A percentile compares a stretch with the other conserved stretches of the same genome.
These are phyloP conservation scores for Petrocephalus microphthalmus DNA, from an alignment of 2,113 vertebrate genomes.

Conservation along the genomic window DNA sequence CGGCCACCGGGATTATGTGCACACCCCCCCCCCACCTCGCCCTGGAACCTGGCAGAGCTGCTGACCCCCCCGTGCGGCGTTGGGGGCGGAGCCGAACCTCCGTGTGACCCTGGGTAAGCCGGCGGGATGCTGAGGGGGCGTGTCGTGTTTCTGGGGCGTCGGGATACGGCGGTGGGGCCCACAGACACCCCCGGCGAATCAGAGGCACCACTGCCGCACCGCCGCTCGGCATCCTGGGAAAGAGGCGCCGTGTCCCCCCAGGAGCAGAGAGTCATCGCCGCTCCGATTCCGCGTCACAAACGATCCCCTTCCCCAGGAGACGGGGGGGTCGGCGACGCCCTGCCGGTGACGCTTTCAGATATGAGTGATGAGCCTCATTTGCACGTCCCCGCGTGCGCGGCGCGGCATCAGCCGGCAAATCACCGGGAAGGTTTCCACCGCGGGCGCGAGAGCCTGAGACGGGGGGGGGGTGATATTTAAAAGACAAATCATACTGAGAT, in stretches of 20 bases:
- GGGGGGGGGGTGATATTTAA: background rate
- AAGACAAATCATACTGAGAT: background rate
- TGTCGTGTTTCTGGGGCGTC: background rate
- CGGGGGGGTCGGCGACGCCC: background rate
- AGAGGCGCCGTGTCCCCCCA: background rate
- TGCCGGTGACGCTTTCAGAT: conserved; percentile 32
- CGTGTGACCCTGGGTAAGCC: background rate
- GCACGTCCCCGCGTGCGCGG: conserved; percentile 13
- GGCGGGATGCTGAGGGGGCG: background rate
- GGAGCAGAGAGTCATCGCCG: background rate
- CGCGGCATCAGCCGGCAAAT: conserved; percentile 17
- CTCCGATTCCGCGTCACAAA: background rate
- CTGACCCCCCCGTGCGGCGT: conserved; percentile 17
- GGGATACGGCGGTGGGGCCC: background rate
- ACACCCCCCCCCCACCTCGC: conserved; percentile 23
- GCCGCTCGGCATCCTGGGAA: background rate
- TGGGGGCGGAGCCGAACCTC: background rate
- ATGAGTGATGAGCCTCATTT: conserved; percentile 35
- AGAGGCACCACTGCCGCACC: too few relatives aligned
- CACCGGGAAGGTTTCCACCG: conserved; percentile 16
- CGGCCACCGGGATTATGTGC: conserved; percentile 41
- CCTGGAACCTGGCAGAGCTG: conserved; percentile 41
- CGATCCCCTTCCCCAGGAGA: background rate
- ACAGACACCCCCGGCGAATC: background rate
- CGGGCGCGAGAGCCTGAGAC: background rate